phyloP scores from a whole-genome alignment of 1,140 invertebrate species.

The Dreissena rostriformis region DNA sequence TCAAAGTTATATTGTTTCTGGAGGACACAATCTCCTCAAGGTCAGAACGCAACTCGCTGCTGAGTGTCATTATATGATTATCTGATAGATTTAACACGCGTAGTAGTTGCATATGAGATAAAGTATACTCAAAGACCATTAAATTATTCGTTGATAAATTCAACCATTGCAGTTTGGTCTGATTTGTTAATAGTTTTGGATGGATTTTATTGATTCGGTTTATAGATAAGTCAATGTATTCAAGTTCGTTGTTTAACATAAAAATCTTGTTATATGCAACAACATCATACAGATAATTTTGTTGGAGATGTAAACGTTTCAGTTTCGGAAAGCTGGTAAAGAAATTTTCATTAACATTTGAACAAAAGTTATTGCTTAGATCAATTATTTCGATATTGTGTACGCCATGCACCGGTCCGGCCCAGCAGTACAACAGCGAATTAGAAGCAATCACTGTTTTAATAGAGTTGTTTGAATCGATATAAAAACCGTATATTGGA shows the following conservation, averaged over 20 bases:
- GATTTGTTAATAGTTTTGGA: neutral
- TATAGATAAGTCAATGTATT: conserved; percentile 1
- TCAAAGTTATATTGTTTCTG: conserved; percentile 1
- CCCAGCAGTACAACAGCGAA: conserved; percentile 25
- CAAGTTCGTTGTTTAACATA: neutral
- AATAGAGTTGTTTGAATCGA: neutral
- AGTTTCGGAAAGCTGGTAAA: conserved; percentile 1
- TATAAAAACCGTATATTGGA: conserved; percentile 7
- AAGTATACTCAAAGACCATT: conserved; percentile 8
- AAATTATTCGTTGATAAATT: neutral
- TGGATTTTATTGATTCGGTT: conserved; percentile 1
- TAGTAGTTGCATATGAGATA: conserved; percentile 5
- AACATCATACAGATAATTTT: neutral
- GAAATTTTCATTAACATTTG: neutral
- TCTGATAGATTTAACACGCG: neutral
- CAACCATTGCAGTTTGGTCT: conserved; percentile 6
- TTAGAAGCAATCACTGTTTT: neutral
- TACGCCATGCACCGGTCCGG: conserved; percentile 19
- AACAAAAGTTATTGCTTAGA: conserved; percentile 6
- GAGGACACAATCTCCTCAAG: neutral
- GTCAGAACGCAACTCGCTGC: neutral
- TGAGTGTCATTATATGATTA: conserved; percentile 5
- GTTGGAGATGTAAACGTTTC: neutral
- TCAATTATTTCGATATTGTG: conserved; percentile 11
- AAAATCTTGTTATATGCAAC: neutral